These are phyloP conservation scores for Syritta pipiens DNA, from an alignment of 2,888 invertebrate genomes.

Conservation along the genomic window DNA sequence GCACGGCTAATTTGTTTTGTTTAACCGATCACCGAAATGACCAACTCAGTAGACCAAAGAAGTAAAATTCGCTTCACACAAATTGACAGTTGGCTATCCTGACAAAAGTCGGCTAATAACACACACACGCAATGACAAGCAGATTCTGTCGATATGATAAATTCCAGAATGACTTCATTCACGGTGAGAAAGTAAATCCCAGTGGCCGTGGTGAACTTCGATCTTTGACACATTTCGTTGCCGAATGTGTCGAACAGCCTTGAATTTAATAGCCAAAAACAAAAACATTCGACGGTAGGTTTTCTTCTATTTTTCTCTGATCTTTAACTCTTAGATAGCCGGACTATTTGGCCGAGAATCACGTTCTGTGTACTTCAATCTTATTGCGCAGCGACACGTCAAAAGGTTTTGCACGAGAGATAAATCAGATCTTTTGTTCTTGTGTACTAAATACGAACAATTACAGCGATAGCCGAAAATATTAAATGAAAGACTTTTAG, in stretches of 20 bases:
- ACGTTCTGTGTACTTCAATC: slow-evolving; percentile 44
- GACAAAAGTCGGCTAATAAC: too few relatives aligned
- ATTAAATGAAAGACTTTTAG: too few relatives aligned
- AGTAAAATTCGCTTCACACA: too few relatives aligned
- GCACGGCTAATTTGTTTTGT: slow-evolving; percentile 3
- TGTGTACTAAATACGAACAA: too few relatives aligned
- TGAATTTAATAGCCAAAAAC: too few relatives aligned
- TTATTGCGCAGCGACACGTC: slow-evolving; percentile 38
- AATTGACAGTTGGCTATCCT: too few relatives aligned
- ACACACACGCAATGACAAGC: too few relatives aligned
- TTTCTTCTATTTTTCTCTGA: slow-evolving; percentile 34
- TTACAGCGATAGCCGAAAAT: too few relatives aligned
- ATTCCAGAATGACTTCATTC: slow-evolving; percentile 5
- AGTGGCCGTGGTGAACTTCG: slow-evolving; percentile 6
- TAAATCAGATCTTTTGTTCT: too few relatives aligned
- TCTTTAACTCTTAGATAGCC: slow-evolving; percentile 26
- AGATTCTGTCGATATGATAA: neutral
- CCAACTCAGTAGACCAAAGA: slow-evolving; percentile 15
- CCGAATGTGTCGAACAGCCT: too few relatives aligned
- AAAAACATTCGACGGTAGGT: too few relatives aligned
- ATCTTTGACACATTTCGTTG: slow-evolving; percentile 27
- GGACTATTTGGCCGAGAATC: slow-evolving; percentile 37
- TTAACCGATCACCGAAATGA: too few relatives aligned
- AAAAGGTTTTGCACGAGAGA: slow-evolving; percentile 5
- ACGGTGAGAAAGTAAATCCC: slow-evolving; percentile 3